Evolutionary conservation across 1,140 invertebrate genomes (phyloP).

Genomic region (Tetramorium alpestre): DNA sequence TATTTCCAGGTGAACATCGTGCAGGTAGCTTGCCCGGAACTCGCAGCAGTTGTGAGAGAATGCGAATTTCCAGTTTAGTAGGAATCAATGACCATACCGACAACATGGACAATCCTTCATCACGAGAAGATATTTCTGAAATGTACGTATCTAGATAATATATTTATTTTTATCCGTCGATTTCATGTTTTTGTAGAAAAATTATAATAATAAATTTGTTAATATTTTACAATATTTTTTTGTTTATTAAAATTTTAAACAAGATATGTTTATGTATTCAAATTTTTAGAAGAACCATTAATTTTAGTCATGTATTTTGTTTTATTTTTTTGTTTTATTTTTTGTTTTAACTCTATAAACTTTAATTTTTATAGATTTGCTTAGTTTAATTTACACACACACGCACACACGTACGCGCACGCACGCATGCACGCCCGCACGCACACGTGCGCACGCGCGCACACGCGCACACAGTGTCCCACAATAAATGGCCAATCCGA

Average conservation of each 20-base stretch:
- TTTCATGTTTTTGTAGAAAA: not conserved
- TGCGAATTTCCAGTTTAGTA: slow-evolving; percentile 81
- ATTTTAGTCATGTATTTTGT: too few species aligned
- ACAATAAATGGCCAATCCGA: too few species aligned
- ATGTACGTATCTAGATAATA: slow-evolving; percentile 77
- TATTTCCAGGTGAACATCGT: slow-evolving; percentile 78
- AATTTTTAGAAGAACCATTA: too few species aligned
- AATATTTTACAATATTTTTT: not conserved
- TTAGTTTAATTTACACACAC: too few species aligned
- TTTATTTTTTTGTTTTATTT: too few species aligned
- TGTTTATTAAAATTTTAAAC: not conserved
- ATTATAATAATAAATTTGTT: not conserved
- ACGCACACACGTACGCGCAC: too few species aligned
- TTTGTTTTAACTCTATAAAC: too few species aligned
- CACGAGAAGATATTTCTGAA: slow-evolving; percentile 84
- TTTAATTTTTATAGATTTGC: too few species aligned
- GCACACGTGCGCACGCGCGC: too few species aligned
- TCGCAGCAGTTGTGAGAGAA: slow-evolving; percentile 81
- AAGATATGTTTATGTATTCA: not conserved
- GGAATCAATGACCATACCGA: slow-evolving; percentile 81
- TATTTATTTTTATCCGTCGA: slow-evolving; percentile 2
- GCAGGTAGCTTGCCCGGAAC: slow-evolving; percentile 78
- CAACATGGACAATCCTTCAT: slow-evolving; percentile 83
- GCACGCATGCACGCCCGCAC: too few species aligned
- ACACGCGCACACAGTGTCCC: too few species aligned